Evolutionary conservation across 2,888 invertebrate genomes (phyloP), one percentile per base, ranked within the genome.

Genomic region (Megalurothrips usitatus): DNA sequence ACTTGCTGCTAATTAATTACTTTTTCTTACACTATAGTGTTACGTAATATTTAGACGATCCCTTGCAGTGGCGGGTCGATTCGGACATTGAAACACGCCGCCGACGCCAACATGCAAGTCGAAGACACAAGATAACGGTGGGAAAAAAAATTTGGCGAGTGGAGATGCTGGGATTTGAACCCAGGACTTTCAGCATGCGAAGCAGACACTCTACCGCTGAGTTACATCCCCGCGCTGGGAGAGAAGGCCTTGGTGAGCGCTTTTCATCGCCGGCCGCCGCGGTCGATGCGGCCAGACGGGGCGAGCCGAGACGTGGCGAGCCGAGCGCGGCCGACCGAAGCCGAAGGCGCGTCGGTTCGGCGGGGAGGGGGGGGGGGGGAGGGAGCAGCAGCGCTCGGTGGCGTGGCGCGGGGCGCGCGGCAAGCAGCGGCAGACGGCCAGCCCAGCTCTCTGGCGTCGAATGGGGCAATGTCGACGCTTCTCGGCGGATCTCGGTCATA

Each of bases 151-250:
- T 9, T 68, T 75, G 12, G 68, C 68, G 68, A 75, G 26, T 75
- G 68, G 68, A 75, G 68, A 75, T 75, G 68, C 68, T 75, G 68
- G 68, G 68, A 75, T 75, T 75, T 75, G 68, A 75, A 75, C 68
- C 68, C 68, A 75, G 68, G 68, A 75, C 68, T 75, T 75, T 75
- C 68, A 75, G 68, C 68, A 75, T 75, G 68, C 68, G 68, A 75
- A 75, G 68, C 68, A 75, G 68, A 75, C 68, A 75, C 68, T 75
- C 68, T 75, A 75, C 68, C 68, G 68, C 68, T 75, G 68, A 75
- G 68, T 75, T 75, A 75, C 68, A 75, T 75, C 68, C 68, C 68
- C 68, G 68, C 68, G 26, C 68, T 75, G 26, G 1, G 17, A 10
- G 23, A 23, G 10, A 1, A 0, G 26, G 23, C 23, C 68, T 12